Evolutionary conservation across 2,797 vertebrate species (phyloP).

Genomic region (Tenualosa ilisha): DNA sequence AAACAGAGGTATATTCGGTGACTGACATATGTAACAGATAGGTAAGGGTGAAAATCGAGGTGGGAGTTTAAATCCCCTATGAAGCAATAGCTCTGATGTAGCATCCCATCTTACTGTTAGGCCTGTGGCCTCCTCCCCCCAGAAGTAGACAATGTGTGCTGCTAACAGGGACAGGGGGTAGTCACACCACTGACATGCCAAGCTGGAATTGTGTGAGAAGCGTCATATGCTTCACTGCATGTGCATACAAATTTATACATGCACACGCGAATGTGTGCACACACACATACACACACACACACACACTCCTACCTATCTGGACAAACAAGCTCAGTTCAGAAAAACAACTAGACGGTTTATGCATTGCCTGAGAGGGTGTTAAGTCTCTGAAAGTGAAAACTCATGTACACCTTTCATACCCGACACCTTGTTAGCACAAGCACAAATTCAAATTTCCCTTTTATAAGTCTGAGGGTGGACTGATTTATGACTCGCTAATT

Average conservation of each 20-base stretch:
- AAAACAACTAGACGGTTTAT: not conserved
- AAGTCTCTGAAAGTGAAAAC: not conserved
- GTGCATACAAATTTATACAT: conserved; percentile 8
- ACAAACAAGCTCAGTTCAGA: not conserved
- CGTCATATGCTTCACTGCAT: conserved; percentile 1
- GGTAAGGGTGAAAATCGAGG: not conserved
- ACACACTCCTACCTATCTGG: not conserved
- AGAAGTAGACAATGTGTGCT: not conserved
- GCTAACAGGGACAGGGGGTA: not conserved
- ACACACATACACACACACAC: not conserved
- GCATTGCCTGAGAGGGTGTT: not conserved
- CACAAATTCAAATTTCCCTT: not conserved
- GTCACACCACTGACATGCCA: conserved; percentile 6
- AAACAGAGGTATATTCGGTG: not conserved
- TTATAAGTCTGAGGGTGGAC: not conserved
- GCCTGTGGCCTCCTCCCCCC: not conserved
- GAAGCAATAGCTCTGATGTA: not conserved
- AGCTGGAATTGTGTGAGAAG: not conserved
- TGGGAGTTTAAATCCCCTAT: not conserved
- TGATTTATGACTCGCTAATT: not conserved
- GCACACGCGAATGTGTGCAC: not conserved
- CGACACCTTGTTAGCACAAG: not conserved
- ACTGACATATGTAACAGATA: not conserved
- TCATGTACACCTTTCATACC: not conserved
- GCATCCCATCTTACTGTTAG: not conserved